phyloP scores from a whole-genome alignment of 1,140 invertebrate genomes.

The Ceratina calcarata region DNA sequence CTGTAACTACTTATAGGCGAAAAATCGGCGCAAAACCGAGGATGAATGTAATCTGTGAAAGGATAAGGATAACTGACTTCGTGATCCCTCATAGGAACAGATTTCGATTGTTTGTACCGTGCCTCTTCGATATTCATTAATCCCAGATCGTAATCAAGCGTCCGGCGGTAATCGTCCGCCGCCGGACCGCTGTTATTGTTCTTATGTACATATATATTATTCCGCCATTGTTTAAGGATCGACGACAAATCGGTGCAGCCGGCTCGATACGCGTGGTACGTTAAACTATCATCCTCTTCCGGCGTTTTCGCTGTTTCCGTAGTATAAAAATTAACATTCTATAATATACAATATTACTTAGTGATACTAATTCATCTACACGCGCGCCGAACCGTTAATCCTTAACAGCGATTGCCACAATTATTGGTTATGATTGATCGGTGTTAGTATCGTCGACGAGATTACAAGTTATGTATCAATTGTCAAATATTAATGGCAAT shows the following conservation, averaged over 20 bases:
- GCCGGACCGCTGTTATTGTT: not conserved
- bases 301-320: constrained; percentile 23
- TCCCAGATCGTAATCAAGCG: not conserved
- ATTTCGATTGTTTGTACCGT: constrained; percentile 13
- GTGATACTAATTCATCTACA: not conserved
- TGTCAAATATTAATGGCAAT: not conserved
- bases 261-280: not conserved
- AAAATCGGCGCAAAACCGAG: constrained; percentile 23
- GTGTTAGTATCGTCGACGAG: not conserved
- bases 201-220: not conserved
- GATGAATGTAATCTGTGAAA: constrained; percentile 35
- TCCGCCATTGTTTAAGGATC: constrained; percentile 19
- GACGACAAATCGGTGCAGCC: constrained; percentile 17
- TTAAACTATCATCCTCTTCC: not conserved
- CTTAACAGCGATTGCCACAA: not conserved
- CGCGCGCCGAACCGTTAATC: not conserved
- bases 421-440: constrained; percentile 22
- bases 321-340: constrained; percentile 47
- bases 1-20: not conserved
- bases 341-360: constrained; percentile 40
- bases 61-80: constrained; percentile 48
- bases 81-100: not conserved
- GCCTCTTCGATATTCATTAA: constrained; percentile 3
- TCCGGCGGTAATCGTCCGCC: not conserved
- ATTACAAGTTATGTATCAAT: not conserved